These are phyloP conservation scores for Hipposideros larvatus DNA, from an alignment of 2,797 vertebrate species.

Conservation along the genomic window DNA sequence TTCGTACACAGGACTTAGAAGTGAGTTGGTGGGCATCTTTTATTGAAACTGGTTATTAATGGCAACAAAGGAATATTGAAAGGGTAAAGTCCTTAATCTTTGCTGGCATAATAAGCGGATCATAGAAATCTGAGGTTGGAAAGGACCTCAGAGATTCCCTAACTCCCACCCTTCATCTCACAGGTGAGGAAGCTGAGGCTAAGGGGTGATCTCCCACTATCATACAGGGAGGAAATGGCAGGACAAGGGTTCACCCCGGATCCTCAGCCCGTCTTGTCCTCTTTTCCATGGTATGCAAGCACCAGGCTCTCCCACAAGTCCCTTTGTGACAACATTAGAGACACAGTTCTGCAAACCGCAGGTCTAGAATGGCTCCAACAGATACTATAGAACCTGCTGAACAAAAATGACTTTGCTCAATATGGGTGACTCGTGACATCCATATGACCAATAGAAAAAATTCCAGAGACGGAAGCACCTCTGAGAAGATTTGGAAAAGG, in stretches of 20 bases:
- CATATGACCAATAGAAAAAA: not conserved
- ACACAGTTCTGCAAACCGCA: not conserved
- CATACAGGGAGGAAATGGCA: not conserved
- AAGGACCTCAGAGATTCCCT: not conserved
- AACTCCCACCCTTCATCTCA: not conserved
- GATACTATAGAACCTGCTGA: not conserved
- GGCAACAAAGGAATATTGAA: not conserved
- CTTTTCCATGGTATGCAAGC: not conserved
- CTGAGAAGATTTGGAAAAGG: not conserved
- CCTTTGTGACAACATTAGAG: not conserved
- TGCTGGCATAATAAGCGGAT: not conserved
- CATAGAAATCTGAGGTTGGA: not conserved
- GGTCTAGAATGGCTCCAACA: not conserved
- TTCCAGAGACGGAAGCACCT: not conserved
- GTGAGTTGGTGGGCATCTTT: not conserved
- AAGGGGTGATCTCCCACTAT: not conserved
- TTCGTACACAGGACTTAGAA: not conserved
- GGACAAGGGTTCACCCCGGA: not conserved
- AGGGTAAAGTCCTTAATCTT: not conserved
- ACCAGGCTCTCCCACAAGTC: not conserved
- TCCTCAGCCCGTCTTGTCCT: not conserved
- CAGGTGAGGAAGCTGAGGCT: not conserved
- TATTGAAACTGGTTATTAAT: slow-evolving; percentile 17
- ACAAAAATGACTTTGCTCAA: not conserved
- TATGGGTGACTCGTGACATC: not conserved